phyloP scores from a whole-genome alignment of 2,888 invertebrate species.

The Eurytoma californica region DNA sequence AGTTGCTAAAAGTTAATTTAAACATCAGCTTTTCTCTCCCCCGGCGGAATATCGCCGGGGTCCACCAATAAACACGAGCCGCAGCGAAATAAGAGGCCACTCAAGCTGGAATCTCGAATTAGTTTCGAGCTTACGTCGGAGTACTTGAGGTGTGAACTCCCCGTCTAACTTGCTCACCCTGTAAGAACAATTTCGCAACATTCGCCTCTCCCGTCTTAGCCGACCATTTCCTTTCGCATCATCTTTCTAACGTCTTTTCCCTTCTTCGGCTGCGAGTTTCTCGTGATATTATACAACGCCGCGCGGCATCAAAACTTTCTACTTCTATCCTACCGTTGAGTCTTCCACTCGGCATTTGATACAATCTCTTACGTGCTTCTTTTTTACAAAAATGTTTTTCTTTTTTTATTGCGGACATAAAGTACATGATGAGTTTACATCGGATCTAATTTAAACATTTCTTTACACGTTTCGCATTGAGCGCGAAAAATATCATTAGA shows the following conservation, averaged over 20 bases:
- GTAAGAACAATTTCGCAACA: constrained; percentile 70
- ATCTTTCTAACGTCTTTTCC: constrained; percentile 52
- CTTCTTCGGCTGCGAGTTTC: constrained; percentile 39
- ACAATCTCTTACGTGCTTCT: too few species aligned
- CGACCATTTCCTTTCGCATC: constrained; percentile 56
- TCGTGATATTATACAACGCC: constrained; percentile 34
- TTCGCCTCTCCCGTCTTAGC: constrained; percentile 59
- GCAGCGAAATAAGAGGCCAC: constrained; percentile 68
- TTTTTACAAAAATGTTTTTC: not conserved
- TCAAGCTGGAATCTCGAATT: constrained; percentile 68
- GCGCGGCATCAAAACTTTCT: constrained; percentile 37
- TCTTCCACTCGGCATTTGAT: too few species aligned
- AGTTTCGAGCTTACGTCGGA: constrained; percentile 67
- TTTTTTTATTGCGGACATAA: constrained; percentile 2
- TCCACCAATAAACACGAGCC: constrained; percentile 64
- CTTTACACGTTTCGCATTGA: too few species aligned
- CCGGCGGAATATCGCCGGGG: constrained; percentile 57
- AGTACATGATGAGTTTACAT: too few species aligned
- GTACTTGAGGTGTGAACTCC: constrained; percentile 71
- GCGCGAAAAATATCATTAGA: too few species aligned
- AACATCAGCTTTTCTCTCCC: constrained; percentile 48
- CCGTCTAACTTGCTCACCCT: constrained; percentile 66
- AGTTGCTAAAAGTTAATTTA: constrained; percentile 58
- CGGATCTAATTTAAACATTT: too few species aligned
- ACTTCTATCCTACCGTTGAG: not conserved